Conservation (phyloP, 1,140 invertebrate species). For the Sweltsa coloradensis region DNA sequence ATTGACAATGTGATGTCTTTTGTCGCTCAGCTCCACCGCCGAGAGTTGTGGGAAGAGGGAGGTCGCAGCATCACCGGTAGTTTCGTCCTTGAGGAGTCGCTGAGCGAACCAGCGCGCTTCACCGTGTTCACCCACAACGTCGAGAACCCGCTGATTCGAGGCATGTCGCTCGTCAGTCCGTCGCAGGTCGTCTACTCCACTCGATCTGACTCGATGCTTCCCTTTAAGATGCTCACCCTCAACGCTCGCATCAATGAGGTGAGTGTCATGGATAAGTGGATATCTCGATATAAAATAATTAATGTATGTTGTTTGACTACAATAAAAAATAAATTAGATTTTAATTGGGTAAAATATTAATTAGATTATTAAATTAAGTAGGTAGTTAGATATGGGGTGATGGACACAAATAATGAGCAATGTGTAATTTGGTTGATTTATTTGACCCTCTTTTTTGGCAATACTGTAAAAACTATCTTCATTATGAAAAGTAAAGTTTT, state of each 20-base stretch:
- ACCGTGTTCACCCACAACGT: slow-evolving; percentile 34
- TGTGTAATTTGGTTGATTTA: too few species aligned
- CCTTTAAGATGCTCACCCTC: slow-evolving; percentile 36
- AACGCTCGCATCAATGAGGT: slow-evolving; percentile 37
- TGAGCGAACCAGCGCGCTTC: slow-evolving; percentile 33
- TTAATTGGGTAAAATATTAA: neutral
- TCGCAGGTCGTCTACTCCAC: slow-evolving; percentile 29
- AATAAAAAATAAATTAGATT: neutral
- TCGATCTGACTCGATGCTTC: slow-evolving; percentile 31
- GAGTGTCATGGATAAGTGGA: too few species aligned
- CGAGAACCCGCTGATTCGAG: slow-evolving; percentile 33
- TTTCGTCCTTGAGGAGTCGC: slow-evolving; percentile 33
- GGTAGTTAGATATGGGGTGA: neutral
- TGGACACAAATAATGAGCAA: too few species aligned
- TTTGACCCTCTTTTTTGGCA: too few species aligned
- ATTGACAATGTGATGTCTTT: slow-evolving; percentile 7
- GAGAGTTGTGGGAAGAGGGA: slow-evolving; percentile 32
- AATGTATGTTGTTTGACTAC: neutral
- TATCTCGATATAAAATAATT: slow-evolving; percentile 6
- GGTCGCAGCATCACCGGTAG: slow-evolving; percentile 31
- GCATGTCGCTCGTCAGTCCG: slow-evolving; percentile 32
- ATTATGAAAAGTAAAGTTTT: too few species aligned
- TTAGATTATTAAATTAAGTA: neutral
- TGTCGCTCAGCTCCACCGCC: slow-evolving; percentile 33
- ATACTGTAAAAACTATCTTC: too few species aligned